Percentiles rank a stretch among this genome's conserved stretches.
These are phyloP conservation scores for Pseudomyrmex concolor DNA, from an alignment of 1,140 invertebrate species.

Conservation along the genomic window DNA sequence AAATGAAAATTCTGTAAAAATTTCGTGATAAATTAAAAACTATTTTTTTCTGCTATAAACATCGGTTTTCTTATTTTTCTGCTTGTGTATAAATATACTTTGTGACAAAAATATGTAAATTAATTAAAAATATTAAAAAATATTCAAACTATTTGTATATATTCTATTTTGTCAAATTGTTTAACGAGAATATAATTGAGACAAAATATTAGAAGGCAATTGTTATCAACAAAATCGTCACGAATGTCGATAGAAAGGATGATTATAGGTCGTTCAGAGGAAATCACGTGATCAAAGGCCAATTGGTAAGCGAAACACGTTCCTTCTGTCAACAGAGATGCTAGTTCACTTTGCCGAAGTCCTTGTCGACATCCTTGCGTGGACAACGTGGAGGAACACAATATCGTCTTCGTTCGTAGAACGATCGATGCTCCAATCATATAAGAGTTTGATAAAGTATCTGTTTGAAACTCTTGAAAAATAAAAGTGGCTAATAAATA, in stretches of 20 bases:
- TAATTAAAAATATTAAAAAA: too few species aligned
- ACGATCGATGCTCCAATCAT: neutral
- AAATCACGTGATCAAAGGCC: constrained; percentile 50
- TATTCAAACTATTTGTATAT: too few species aligned
- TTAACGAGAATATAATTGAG: neutral
- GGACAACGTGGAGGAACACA: constrained; percentile 35
- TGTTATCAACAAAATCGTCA: constrained; percentile 5
- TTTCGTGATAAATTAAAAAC: too few species aligned
- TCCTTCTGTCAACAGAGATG: constrained; percentile 40
- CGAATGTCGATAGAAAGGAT: constrained; percentile 18
- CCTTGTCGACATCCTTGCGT: constrained; percentile 50
- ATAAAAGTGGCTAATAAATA: constrained; percentile 21
- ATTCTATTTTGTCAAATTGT: too few species aligned
- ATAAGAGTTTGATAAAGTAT: neutral
- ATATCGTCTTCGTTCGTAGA: constrained; percentile 3
- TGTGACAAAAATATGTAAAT: too few species aligned
- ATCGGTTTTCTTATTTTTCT: too few species aligned
- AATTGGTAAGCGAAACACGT: constrained; percentile 42
- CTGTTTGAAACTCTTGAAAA: neutral
- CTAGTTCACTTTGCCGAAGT: constrained; percentile 27
- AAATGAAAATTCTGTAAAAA: too few species aligned
- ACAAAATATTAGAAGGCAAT: constrained; percentile 16
- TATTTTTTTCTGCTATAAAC: too few species aligned
- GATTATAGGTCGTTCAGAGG: constrained; percentile 46
- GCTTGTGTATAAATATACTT: too few species aligned